These are phyloP conservation scores for Psettodes erumei DNA, from an alignment of 2,113 vertebrate genomes.

Conservation along the genomic window DNA sequence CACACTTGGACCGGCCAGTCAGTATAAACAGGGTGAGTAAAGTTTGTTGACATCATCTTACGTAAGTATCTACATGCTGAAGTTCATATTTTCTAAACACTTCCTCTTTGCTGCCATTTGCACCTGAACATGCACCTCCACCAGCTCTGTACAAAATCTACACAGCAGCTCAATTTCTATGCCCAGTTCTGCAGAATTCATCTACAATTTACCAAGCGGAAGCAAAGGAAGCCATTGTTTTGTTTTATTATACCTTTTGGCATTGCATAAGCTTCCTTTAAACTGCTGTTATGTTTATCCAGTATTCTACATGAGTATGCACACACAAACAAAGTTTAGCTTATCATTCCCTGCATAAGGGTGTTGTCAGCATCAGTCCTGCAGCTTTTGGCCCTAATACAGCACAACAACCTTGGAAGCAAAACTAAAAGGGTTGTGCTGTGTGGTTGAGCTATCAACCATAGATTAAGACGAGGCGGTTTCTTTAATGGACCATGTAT, in stretches of 20 bases:
- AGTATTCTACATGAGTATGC: not conserved
- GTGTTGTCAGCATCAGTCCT: not conserved
- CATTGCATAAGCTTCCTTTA: not conserved
- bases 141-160: not conserved
- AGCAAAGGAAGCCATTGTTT: not conserved
- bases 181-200: not conserved
- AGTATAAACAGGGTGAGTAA: not conserved
- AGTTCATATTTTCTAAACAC: not conserved
- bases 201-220: not conserved
- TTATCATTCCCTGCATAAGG: not conserved
- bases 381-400: not conserved
- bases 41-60: not conserved
- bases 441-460: no score
- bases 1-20: not conserved
- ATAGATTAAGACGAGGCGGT: no score
- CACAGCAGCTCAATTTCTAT: not conserved
- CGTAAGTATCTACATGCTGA: not conserved
- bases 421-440: no score
- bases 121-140: not conserved
- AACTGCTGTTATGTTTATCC: not conserved
- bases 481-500: no score
- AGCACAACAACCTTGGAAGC: not conserved
- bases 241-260: no score
- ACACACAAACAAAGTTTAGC: not conserved
- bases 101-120: not conserved